Evolutionary conservation across 2,113 vertebrate species (phyloP), one percentile per base, ranked within the genome.

Genomic region (Brachirus orientalis): DNA sequence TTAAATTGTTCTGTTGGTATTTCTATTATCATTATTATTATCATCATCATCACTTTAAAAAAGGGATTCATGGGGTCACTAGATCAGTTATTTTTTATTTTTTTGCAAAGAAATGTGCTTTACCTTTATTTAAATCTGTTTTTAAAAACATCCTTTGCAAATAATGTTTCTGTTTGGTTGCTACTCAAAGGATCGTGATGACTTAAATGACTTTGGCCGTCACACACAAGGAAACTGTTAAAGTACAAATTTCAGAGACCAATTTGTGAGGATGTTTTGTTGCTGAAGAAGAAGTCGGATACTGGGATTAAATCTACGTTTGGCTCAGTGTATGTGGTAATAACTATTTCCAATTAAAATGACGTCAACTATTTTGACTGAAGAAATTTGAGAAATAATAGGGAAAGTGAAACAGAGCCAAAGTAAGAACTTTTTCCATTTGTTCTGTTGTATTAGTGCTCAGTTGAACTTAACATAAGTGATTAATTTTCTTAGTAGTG

Each of bases 331-430:
- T 66, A 41, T 13, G 7, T 44, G 17, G n/a, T 16, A 20, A 20
- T 54, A 59, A 37, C 6, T 40, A 35, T 75, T 67, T 70, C 28
- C 33, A 63, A 41, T 63, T 54, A 17, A 72, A 68, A 77, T 35
- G 10, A 18, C 58, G 7, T 46, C 3, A 66, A 62, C 3, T 47
- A 10, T 10, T 38, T 5, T 45, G 36, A 37, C 14, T 13, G 28
- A 22, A 38, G 54, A 65, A 2, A 47, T 14, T 19, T 0, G 9
- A 2, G 17, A 68, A 69, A 53, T 38, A 43, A 66, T 41, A 2
- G 8, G 52, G 52, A 59, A 75, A 54, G 18, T 17, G 11, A 65
- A 17, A 2, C n/a, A n/a, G n/a, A 64, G 35, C 1, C 36, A 45
- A 63, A 66, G 10, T n/a, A n/a, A n/a, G 6, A n/a, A 4, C 10